Conservation (phyloP, 1,140 invertebrate species). For the Tetragnatha versicolor region DNA sequence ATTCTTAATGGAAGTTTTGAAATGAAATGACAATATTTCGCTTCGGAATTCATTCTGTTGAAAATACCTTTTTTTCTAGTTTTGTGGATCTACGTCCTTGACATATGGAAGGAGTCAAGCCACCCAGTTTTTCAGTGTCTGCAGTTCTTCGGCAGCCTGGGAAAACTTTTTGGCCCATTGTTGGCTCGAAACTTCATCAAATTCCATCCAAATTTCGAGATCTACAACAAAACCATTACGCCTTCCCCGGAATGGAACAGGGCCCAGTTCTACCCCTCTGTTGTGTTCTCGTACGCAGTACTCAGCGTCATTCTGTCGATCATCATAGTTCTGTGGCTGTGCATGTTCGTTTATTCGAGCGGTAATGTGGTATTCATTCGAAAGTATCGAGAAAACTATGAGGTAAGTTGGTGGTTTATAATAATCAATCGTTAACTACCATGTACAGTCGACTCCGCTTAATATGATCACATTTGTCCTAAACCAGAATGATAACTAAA, state of each 20-base stretch:
- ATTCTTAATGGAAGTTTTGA: too few relatives aligned
- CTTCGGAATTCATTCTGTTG: too few relatives aligned
- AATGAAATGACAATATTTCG: too few relatives aligned
- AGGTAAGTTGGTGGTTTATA: too few relatives aligned
- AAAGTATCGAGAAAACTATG: too few relatives aligned
- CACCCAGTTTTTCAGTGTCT: neutral
- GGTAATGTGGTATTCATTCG: too few relatives aligned
- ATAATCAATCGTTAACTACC: too few relatives aligned
- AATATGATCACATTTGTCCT: too few relatives aligned
- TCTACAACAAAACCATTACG: neutral
- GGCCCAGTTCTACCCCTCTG: neutral
- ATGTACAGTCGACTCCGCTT: too few relatives aligned
- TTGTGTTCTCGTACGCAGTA: neutral
- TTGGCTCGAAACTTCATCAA: neutral
- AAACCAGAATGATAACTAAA: too few relatives aligned
- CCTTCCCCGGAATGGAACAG: too few relatives aligned
- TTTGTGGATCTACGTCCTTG: neutral
- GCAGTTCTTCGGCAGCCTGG: neutral
- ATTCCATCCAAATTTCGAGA: too few relatives aligned
- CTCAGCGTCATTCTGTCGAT: neutral
- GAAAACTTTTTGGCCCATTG: neutral
- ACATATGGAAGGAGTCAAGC: conserved; percentile 2
- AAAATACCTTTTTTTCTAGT: neutral
- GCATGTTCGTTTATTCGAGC: neutral
- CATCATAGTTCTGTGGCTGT: neutral